Evolutionary conservation across 2,888 invertebrate species (phyloP), one percentile per base, ranked within the genome.

Genomic region (Lepidocyrtinus sp.): DNA sequence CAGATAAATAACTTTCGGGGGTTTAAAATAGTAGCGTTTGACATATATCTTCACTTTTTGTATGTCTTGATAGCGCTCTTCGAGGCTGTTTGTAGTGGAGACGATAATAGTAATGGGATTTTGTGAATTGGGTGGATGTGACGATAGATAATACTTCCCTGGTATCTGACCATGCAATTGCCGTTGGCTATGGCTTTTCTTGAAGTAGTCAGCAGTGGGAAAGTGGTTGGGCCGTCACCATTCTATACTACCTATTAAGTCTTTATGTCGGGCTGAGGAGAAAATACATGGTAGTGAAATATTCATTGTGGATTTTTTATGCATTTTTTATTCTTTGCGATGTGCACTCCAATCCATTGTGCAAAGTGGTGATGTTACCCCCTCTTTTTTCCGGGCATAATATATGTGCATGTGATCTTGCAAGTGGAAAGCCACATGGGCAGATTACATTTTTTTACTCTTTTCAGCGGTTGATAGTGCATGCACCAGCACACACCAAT

Each of bases 41-140:
- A 59, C 59, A 12, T 75, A 75, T 71, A 81, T 75, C 75, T 80
- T 75, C 45, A 45, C 75, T 19, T 59, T 59, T 75, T 65, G 75
- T 81, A 50, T 75, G 68, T 75, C 71, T 81, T 81, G 81, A 81
- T 81, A 68, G 75, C 81, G 70, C 65, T 75, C 75, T 75, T 81
- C 70, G 63, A 71, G 62, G 82, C 78, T 79, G 78, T 82, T 84
- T 82, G 82, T 82, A 81, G 83, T 81, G 84, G 82, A 82, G 82
- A 76, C 82, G 85, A 85, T 85, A 84, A 86, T 86, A 83, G 82
- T 86, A 86, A 86, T 84, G 86, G 86, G 83, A 75, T 80, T 75
- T 77, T 75, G 81, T 84, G 85, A 85, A 85, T 83, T 85, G 83
- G 84, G 79, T 83, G 86, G 85, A 85, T 82, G 84, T 85, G 85